Evolutionary conservation across 1,140 invertebrate genomes (phyloP).

Genomic region (Cecropterus lyciades): DNA sequence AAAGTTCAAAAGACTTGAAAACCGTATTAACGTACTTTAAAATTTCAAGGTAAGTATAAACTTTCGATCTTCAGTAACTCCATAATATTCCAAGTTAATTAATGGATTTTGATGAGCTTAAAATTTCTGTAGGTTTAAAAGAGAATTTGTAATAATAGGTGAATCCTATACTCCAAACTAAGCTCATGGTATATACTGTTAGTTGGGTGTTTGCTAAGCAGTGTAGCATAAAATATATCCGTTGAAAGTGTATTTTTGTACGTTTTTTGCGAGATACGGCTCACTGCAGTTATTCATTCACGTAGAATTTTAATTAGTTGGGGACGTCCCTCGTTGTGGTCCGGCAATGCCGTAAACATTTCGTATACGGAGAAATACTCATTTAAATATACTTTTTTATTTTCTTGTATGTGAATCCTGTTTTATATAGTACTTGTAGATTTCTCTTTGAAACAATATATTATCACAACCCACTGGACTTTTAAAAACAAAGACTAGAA

Average conservation of each 20-base stretch:
- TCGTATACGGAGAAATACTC: background rate
- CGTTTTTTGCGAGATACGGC: conserved; percentile 22
- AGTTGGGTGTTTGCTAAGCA: background rate
- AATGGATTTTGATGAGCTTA: conserved; percentile 74
- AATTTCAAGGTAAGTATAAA: conserved; percentile 75
- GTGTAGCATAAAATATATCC: background rate
- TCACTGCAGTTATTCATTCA: conserved; percentile 72
- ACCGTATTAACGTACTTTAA: conserved; percentile 74
- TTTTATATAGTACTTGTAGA: too few species aligned
- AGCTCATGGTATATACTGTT: conserved; percentile 25
- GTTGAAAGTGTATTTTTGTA: conserved; percentile 11
- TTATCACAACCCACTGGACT: too few species aligned
- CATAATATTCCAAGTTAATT: conserved; percentile 79
- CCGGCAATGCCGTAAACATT: conserved; percentile 1
- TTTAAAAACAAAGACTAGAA: too few species aligned
- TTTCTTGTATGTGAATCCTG: too few species aligned
- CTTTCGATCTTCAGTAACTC: conserved; percentile 70
- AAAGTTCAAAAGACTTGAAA: conserved; percentile 72
- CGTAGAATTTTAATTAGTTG: conserved; percentile 78
- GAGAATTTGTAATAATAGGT: conserved; percentile 66
- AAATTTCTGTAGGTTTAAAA: conserved; percentile 60
- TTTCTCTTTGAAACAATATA: too few species aligned
- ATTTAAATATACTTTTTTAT: too few species aligned
- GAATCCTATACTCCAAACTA: conserved; percentile 39
- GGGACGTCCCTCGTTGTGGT: conserved; percentile 58